These are phyloP conservation scores for Podarcis muralis DNA, from an alignment of 2,113 vertebrate species.

Conservation along the genomic window DNA sequence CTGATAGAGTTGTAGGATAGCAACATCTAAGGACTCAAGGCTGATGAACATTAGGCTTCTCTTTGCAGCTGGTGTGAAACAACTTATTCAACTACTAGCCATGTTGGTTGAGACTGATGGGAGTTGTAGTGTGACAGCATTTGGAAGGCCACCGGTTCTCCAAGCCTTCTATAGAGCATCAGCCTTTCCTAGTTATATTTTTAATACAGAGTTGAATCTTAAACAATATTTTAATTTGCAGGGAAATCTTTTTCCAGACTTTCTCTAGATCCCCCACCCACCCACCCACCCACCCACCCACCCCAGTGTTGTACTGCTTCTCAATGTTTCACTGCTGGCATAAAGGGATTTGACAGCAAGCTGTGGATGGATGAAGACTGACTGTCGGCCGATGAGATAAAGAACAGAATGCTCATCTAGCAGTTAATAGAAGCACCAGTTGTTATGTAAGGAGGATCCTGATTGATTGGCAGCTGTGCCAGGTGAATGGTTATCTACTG, in stretches of 20 bases:
- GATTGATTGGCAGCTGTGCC: slow-evolving; percentile 40
- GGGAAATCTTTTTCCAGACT: neutral
- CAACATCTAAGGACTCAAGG: no score
- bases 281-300: neutral
- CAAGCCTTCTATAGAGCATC: no score
- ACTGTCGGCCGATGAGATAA: slow-evolving; percentile 32
- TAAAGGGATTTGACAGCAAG: accelerated
- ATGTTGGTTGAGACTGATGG: no score
- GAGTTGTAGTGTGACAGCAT: no score
- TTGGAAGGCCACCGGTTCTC: no score
- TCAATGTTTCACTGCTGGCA: slow-evolving; percentile 28
- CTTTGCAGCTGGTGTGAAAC: no score
- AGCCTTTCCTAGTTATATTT: neutral
- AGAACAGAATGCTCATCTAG: slow-evolving; percentile 14
- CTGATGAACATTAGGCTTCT: no score
- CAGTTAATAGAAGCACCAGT: slow-evolving; percentile 17
- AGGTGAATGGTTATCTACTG: slow-evolving; percentile 26
- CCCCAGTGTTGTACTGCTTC: neutral
- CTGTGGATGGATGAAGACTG: slow-evolving; percentile 37
- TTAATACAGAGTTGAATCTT: accelerated
- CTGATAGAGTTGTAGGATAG: no score
- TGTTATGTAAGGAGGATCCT: slow-evolving; percentile 18
- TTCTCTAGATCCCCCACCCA: no score
- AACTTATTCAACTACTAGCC: no score
- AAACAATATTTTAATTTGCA: no score